Evolutionary conservation across 2,888 invertebrate genomes (phyloP).

Genomic region (Spatulosminthurus flaviceps): DNA sequence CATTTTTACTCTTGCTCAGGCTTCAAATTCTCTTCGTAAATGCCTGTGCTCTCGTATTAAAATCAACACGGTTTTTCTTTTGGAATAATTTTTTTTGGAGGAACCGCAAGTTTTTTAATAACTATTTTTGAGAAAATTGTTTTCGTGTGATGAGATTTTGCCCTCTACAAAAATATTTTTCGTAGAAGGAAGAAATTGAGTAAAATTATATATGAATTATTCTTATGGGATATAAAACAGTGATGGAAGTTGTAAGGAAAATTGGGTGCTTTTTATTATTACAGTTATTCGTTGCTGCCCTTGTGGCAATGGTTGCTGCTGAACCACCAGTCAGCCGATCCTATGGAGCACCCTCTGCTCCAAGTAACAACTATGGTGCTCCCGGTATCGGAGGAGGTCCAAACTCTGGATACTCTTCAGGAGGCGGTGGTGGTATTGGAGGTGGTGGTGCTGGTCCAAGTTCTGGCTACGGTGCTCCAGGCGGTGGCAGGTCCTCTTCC

Average conservation of each 20-base stretch:
- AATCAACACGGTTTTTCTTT: no score
- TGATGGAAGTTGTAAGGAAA: background rate
- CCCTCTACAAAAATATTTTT: no score
- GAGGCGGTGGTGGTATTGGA: slow-evolving; percentile 11
- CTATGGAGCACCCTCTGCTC: slow-evolving; percentile 28
- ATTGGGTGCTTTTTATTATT: slow-evolving; percentile 12
- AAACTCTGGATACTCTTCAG: background rate
- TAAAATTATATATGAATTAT: no score
- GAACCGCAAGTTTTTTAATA: no score
- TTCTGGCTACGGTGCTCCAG: slow-evolving; percentile 7
- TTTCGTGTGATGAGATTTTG: no score
- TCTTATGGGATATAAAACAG: no score
- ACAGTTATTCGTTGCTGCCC: slow-evolving; percentile 45
- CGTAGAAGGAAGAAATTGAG: no score
- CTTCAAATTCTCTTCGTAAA: no score
- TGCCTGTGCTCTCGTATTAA: no score
- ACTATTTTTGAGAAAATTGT: no score
- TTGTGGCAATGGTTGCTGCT: slow-evolving; percentile 38
- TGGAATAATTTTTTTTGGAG: no score
- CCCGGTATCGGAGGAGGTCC: slow-evolving; percentile 18
- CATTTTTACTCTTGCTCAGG: no score
- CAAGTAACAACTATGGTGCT: slow-evolving; percentile 16
- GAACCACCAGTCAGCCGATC: slow-evolving; percentile 40
- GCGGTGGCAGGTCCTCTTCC: slow-evolving; percentile 18
- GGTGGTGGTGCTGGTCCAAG: background rate